Conservation (phyloP, 2,797 vertebrate species). For the Galaxias olidus region DNA sequence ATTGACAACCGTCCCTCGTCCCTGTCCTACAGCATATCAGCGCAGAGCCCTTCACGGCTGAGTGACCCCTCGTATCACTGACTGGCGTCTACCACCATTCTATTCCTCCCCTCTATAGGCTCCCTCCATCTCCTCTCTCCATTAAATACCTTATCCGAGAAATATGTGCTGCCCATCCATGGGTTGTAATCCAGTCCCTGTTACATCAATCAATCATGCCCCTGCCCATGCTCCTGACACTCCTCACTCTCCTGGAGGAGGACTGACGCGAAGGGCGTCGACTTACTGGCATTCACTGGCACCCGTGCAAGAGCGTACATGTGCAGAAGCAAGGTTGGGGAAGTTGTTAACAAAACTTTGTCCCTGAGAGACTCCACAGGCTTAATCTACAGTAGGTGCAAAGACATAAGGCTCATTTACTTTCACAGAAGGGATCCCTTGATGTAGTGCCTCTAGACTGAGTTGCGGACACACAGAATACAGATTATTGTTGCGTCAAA, state of each 20-base stretch:
- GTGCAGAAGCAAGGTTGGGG: constrained; percentile 12
- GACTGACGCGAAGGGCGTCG: constrained; percentile 37
- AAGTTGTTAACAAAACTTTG: constrained; percentile 14
- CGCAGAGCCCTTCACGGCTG: constrained; percentile 54
- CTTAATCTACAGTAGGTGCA: too few species aligned
- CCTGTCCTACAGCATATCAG: neutral
- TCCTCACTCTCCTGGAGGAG: constrained; percentile 35
- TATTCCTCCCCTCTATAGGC: constrained; percentile 1
- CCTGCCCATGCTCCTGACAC: constrained; percentile 25
- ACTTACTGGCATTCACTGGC: constrained; percentile 39
- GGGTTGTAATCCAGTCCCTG: constrained; percentile 48
- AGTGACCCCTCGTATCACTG: constrained; percentile 48
- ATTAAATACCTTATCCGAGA: constrained; percentile 39
- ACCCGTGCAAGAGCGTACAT: constrained; percentile 15
- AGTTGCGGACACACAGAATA: constrained; percentile 2
- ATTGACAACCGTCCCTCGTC: constrained; percentile 6
- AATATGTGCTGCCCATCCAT: constrained; percentile 42
- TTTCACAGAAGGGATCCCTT: constrained; percentile 2
- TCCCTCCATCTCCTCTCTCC: neutral
- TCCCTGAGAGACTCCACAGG: neutral
- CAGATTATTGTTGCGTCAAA: neutral
- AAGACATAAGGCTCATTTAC: constrained; percentile 12
- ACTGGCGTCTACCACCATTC: constrained; percentile 23
- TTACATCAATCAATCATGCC: constrained; percentile 71
- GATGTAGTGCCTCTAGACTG: neutral